Evolutionary conservation across 2,113 vertebrate genomes (phyloP), one percentile per base, ranked within the genome.

Genomic region (Nerophis lumbriciformis): DNA sequence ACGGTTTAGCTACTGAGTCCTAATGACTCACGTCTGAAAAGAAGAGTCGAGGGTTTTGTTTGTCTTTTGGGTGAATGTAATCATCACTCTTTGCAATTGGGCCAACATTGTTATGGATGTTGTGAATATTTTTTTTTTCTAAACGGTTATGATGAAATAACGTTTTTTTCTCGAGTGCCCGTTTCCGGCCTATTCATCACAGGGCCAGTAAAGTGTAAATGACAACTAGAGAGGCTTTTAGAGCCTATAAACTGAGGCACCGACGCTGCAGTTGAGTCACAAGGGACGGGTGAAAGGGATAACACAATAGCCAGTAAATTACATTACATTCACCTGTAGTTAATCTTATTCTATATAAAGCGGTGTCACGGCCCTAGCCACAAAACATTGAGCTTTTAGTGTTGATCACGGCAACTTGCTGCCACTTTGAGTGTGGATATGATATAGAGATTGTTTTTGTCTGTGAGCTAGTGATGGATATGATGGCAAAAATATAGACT

Each of bases 91-190:
- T 28, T 28, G 28, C 28, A 28, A 28, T 28, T 28, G 28, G 28
- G 16, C 61, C 67, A 65, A 49, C 13, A 70, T 77, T 72, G 55
- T 66, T 59, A 65, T 64, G 35, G 68, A 72, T 71, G 55, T 71
- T 39, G 44, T 45, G 48, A 55, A 60, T 68, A 52, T 73, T 61
- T 72, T 19, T 28, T 3, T 28, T 28, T 38, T 58, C 7, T 11
- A 45, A 45, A 45, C 68, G 61, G 84, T 80, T 72, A 77, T 79
- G 73, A 82, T 75, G 67, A 81, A 85, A 45, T 13, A 72, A 75
- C 65, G 57, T 47, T 75, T 62, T 61, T 52, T 28, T 28, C 58
- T 56, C 48, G 0, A 7, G 48, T 52, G 21, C 65, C 68, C 48
- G 52, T 68, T 66, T 62, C 54, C 52, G 42, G 38, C 6, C 59